A percentile compares a stretch with the other conserved stretches of the same genome.
These are phyloP conservation scores for Acanthis flammea DNA, from an alignment of 2,797 vertebrate species.

Conservation along the genomic window DNA sequence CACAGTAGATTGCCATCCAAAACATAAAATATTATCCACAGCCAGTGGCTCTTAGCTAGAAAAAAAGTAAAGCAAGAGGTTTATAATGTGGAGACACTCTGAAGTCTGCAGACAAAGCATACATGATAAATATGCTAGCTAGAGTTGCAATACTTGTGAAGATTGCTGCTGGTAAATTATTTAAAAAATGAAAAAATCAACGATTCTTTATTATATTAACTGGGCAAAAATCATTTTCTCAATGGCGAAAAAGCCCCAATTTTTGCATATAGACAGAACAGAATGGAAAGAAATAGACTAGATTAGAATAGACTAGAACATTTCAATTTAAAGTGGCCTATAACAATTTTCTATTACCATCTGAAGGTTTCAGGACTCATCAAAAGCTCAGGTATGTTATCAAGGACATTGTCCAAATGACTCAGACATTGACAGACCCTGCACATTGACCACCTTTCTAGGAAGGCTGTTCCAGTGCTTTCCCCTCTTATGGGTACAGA, in stretches of 20 bases:
- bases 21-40: not conserved
- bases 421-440: not conserved
- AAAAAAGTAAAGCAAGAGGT: not conserved
- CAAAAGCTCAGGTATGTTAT: not conserved
- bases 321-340: not conserved
- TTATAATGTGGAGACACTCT: not conserved
- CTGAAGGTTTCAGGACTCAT: not conserved
- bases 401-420: not conserved
- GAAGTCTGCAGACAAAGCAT: not conserved
- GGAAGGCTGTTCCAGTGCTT: not conserved
- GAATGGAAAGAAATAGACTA: not conserved
- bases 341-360: not conserved
- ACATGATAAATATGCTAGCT: not conserved
- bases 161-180: not conserved
- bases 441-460: too few species aligned
- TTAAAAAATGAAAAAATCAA: not conserved
- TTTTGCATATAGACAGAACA: not conserved
- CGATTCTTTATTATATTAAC: not conserved
- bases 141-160: not conserved
- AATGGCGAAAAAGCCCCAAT: rapidly evolving
- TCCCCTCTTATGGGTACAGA: not conserved
- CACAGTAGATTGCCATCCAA: not conserved
- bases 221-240: not conserved
- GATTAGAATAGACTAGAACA: not conserved
- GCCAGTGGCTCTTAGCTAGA: not conserved